Base-by-base conservation (phyloP, 2,888 invertebrate species). In the Apamea sordens region DNA sequence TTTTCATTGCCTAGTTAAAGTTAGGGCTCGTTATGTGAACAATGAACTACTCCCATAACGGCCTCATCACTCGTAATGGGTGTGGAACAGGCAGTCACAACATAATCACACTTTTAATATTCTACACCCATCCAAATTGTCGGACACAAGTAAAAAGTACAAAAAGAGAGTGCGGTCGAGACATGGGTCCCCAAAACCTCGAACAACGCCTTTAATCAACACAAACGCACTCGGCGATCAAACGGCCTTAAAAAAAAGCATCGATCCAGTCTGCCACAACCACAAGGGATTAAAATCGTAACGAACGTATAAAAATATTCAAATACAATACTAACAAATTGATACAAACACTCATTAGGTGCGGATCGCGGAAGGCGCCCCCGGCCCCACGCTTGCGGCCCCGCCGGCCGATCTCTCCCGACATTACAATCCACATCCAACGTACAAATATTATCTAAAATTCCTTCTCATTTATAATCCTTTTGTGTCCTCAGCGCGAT, bases 381-480 rank as follows among this genome's bases (percentile, higher is more conserved):
- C 80, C 80, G 70, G 94, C 93, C 92, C 91, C 88, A 91, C 92
- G 91, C 78, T 84, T 86, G 88, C 84, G 87, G 90, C 86, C 89
- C 85, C 90, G 90, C 89, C 92, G 90, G 87, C 93, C 93, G 93
- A 94, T 94, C 94, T 94, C 91, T 89, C 93, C 94, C 94, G 94
- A 95, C 96, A 95, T 96, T 96, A 96, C 97, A 96, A 96, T 97
- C 96, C 96, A 96, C 96, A 96, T 96, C 95, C 96, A 94, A 93
- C 96, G 96, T 96, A 97, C 97, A 97, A 97, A 97, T 97, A 96
- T 97, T 97, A 97, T 97, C 97, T 97, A 96, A 96, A 97, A 97
- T 97, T 97, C 97, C 97, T 97, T 96, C 97, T 97, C 97, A 97
- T 97, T 97, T 97, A 97, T 97, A 97, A 97, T 97, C 97, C 97